Conservation (phyloP, 2,888 invertebrate species). For the Leistus spinibarbis region DNA sequence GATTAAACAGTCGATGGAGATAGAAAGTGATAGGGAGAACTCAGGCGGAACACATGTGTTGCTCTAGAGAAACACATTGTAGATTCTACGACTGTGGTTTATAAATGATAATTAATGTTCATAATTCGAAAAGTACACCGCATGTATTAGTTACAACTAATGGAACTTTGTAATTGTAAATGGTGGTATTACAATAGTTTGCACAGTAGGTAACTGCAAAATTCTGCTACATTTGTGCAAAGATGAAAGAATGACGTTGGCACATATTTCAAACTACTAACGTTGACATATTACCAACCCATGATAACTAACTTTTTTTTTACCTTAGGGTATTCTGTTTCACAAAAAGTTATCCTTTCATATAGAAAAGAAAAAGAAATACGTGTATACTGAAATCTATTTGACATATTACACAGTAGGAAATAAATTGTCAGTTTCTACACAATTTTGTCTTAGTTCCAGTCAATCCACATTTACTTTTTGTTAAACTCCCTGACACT, state of each 20-base stretch:
- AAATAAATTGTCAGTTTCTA: no score
- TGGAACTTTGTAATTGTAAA: background rate
- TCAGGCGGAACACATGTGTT: background rate
- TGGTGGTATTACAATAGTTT: background rate
- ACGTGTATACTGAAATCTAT: background rate
- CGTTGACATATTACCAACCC: background rate
- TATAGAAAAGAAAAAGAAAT: background rate
- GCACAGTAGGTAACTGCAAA: background rate
- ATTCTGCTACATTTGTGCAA: background rate
- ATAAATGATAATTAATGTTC: constrained; percentile 23
- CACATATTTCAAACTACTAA: background rate
- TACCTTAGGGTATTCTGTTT: background rate
- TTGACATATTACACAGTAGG: background rate
- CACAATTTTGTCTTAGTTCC: no score
- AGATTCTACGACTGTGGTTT: constrained; percentile 5
- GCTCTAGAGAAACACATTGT: background rate
- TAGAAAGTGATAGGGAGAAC: background rate
- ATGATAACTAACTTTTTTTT: background rate
- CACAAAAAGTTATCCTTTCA: background rate
- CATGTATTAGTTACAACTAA: background rate
- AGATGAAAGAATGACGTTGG: background rate
- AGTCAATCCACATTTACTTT: no score
- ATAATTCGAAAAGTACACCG: constrained; percentile 14
- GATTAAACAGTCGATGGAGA: background rate
- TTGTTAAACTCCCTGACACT: no score